phyloP scores from a whole-genome alignment of 2,888 invertebrate species.

The Sclerodermus sp. region DNA sequence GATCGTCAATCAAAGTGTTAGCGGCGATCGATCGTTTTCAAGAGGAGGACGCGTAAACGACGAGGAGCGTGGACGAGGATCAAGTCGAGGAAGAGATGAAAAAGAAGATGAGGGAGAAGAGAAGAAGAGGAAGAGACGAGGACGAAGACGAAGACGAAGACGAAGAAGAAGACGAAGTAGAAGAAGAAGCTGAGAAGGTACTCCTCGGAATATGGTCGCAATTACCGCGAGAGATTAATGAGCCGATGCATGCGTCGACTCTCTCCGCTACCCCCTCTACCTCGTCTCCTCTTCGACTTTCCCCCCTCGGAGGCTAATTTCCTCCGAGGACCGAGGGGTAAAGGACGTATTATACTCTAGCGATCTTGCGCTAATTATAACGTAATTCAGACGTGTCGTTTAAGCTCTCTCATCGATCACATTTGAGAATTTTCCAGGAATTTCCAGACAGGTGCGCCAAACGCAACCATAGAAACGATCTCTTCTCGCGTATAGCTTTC shows the following conservation, averaged over 20 bases:
- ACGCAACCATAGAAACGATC: too few relatives aligned
- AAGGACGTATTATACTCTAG: too few relatives aligned
- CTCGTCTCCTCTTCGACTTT: constrained; percentile 9
- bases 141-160: background rate
- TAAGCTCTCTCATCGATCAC: too few relatives aligned
- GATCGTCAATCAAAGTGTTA: too few relatives aligned
- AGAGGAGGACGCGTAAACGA: constrained; percentile 1
- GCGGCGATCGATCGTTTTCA: too few relatives aligned
- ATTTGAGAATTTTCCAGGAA: too few relatives aligned
- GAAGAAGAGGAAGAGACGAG: background rate
- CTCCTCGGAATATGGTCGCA: constrained; percentile 47
- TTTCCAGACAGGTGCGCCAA: too few relatives aligned
- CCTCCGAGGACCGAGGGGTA: too few relatives aligned
- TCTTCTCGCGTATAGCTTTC: too few relatives aligned
- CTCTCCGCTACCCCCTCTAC: constrained; percentile 29
- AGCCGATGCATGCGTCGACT: constrained; percentile 46
- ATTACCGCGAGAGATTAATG: constrained; percentile 52
- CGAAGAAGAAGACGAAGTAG: constrained; percentile 4
- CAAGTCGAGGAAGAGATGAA: constrained; percentile 28
- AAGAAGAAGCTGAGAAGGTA: constrained; percentile 15
- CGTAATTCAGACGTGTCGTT: too few relatives aligned
- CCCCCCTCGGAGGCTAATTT: background rate
- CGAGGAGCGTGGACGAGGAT: constrained; percentile 10
- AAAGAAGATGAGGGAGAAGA: constrained; percentile 8
- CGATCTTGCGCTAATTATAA: too few relatives aligned